phyloP scores from a whole-genome alignment of 2,888 invertebrate species.

The Metellina segmentata region DNA sequence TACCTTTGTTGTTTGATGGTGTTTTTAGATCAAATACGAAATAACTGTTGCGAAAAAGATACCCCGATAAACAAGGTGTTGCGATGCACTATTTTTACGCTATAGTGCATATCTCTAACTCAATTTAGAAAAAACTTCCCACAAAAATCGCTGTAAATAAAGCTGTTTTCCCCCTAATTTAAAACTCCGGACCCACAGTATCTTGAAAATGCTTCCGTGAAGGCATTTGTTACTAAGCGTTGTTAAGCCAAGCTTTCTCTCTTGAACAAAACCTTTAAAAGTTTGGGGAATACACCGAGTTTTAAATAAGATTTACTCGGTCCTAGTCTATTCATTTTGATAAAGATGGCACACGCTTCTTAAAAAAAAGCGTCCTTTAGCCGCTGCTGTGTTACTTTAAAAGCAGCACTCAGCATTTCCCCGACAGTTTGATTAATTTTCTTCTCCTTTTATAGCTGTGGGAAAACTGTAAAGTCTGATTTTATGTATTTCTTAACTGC shows the following conservation, averaged over 20 bases:
- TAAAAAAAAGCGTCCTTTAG: conserved; percentile 7
- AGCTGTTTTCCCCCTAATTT: neutral
- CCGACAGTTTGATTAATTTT: conserved; percentile 53
- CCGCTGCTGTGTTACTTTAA: neutral
- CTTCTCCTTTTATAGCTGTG: conserved; percentile 5
- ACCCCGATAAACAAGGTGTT: neutral
- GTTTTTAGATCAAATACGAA: no score
- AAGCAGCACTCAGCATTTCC: conserved; percentile 8
- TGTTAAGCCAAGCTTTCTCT: conserved; percentile 15
- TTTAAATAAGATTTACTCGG: conserved; percentile 64
- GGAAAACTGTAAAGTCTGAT: neutral
- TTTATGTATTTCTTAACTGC: conserved; percentile 3
- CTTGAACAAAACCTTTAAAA: conserved; percentile 23
- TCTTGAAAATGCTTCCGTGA: neutral
- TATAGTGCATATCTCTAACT: neutral
- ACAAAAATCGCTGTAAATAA: conserved; percentile 28
- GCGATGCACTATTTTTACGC: neutral
- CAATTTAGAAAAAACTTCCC: neutral
- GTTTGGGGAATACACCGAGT: conserved; percentile 22
- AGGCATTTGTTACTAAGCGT: conserved; percentile 17
- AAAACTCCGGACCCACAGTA: conserved; percentile 1
- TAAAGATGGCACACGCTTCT: conserved; percentile 47
- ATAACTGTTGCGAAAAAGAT: no score
- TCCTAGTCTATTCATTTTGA: conserved; percentile 52
- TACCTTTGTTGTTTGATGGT: no score